Evolutionary conservation across 1,140 invertebrate species (phyloP), one percentile per base, ranked within the genome.

Genomic region (Penaeus chinensis): DNA sequence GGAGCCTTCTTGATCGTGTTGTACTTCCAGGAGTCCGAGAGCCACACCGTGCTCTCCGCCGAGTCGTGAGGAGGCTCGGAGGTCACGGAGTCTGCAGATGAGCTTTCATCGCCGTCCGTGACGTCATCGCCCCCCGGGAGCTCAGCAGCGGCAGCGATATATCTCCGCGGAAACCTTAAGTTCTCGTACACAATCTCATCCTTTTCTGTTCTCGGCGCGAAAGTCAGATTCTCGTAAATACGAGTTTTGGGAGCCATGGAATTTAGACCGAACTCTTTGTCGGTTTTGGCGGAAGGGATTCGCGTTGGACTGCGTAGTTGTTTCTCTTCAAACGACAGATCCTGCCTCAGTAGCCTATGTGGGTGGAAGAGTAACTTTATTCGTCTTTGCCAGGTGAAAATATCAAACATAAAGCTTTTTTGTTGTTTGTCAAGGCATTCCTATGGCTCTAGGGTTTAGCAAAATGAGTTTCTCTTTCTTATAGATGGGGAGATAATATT

Each of bases 271-370:
- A 20, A 77, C 54, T 54, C 7, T 54, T 54, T 54, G 54, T 54
- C 54, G 54, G 54, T 54, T 54, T 24, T 47, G 74, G 74, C 32
- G 74, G 74, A n/a, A 77, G 32, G 74, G 74, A 77, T n/a, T 37
- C n/a, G 71, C 47, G 77, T 74, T 82, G 82, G 82, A 61, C 63
- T 87, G 86, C 86, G 80, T 81, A 87, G 86, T 66, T 78, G 86
- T 61, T 54, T 82, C 61, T 63, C 69, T 66, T 69, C 62, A 66
- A 77, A 60, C 76, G 65, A 66, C 62, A 78, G 76, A 80, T 60
- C 62, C 80, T 87, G 86, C 85, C 82, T 87, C 85, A 82, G 78
- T 87, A 82, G 85, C 86, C 86, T 87, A 82, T 27, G 86, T 87
- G 80, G 80, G 80, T 82, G 80, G 86, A 82, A 87, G 86, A 82